Percentiles rank a stretch among this genome's conserved stretches.
Evolutionary conservation across 2,888 invertebrate species (phyloP).

Genomic region (Seira musarum): DNA sequence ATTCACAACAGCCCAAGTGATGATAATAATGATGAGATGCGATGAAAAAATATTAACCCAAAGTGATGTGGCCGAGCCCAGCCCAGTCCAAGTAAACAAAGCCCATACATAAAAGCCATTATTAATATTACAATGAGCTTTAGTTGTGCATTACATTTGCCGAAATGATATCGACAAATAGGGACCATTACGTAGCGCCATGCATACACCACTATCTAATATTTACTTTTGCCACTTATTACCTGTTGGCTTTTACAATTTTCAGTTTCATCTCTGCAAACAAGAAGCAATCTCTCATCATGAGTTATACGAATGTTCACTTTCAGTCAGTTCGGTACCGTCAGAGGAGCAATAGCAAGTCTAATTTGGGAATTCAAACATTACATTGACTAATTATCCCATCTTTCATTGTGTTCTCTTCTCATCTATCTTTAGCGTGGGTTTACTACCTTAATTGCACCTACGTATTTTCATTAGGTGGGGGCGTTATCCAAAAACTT

Average conservation of each 20-base stretch:
- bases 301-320: too few relatives aligned
- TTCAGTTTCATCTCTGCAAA: neutral
- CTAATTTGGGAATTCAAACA: conserved; percentile 52
- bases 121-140: conserved; percentile 18
- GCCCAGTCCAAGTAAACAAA: conserved; percentile 42
- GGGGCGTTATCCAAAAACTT: too few relatives aligned
- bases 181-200: too few relatives aligned
- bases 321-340: too few relatives aligned
- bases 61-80: neutral
- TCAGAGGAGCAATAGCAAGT: too few relatives aligned
- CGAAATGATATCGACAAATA: too few relatives aligned
- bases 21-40: conserved; percentile 30
- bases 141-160: too few relatives aligned
- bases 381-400: conserved; percentile 53
- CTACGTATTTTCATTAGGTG: too few relatives aligned
- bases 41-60: conserved; percentile 21
- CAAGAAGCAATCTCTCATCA: too few relatives aligned
- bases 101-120: conserved; percentile 13
- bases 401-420: conserved; percentile 14
- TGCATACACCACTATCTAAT: too few relatives aligned
- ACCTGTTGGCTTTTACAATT: neutral
- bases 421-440: conserved; percentile 19
- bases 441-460: too few relatives aligned
- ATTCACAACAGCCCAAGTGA: too few relatives aligned
- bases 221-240: neutral